Evolutionary conservation across 2,113 vertebrate species (phyloP).

Genomic region (Bubo scandiacus): DNA sequence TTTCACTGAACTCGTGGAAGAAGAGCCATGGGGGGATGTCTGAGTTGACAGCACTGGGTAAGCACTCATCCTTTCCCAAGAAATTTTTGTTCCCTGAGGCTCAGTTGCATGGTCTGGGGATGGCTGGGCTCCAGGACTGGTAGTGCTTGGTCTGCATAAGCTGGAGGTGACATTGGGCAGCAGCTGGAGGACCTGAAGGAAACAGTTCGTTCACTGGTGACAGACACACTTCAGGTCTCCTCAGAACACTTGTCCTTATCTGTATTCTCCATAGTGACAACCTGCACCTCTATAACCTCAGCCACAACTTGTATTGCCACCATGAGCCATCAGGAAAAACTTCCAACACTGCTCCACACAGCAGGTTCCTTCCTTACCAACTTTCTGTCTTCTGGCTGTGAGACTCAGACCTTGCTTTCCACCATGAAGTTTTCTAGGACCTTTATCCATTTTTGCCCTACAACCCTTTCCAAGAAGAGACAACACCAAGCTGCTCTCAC

Average conservation of each 20-base stretch:
- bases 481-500: neutral
- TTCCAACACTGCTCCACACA: neutral
- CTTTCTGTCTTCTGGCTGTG: neutral
- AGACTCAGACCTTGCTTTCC: neutral
- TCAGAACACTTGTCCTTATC: neutral
- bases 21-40: neutral
- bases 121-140: neutral
- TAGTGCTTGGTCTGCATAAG: neutral
- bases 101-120: accelerated
- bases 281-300: neutral
- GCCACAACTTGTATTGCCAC: neutral
- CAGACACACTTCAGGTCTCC: neutral
- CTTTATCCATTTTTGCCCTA: neutral
- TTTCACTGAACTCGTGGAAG: neutral
- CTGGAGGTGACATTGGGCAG: neutral
- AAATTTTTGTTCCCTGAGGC: accelerated
- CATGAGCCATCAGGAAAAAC: neutral
- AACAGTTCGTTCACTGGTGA: neutral
- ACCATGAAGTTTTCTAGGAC: neutral
- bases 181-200: neutral
- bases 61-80: neutral
- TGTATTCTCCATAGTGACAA: neutral
- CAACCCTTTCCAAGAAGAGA: neutral
- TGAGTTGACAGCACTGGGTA: neutral
- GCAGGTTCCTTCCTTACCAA: neutral